These are phyloP conservation scores for Acrobasis consociella DNA, from an alignment of 2,888 invertebrate genomes.

Conservation along the genomic window DNA sequence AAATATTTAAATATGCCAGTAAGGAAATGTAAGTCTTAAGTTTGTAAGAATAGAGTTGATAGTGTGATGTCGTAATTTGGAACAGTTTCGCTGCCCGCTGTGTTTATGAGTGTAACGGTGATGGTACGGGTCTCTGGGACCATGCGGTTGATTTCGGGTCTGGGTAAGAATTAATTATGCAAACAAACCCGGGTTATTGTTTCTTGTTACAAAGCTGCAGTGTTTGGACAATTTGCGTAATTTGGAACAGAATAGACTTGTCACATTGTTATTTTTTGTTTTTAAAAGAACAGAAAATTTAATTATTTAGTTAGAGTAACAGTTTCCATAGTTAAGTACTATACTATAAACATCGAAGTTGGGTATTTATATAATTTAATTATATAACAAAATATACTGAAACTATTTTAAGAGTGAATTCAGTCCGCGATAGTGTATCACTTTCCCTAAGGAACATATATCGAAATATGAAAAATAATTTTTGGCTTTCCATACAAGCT, in stretches of 20 bases:
- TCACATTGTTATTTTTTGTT: slow-evolving; percentile 41
- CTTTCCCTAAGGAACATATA: too few species aligned
- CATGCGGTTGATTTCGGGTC: slow-evolving; percentile 66
- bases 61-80: slow-evolving; percentile 31
- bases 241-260: slow-evolving; percentile 60
- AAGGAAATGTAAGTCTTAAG: slow-evolving; percentile 36
- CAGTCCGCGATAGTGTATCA: too few species aligned
- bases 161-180: slow-evolving; percentile 73
- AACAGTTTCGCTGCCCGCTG: slow-evolving; percentile 56
- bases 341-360: too few species aligned
- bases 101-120: slow-evolving; percentile 73
- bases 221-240: slow-evolving; percentile 81
- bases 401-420: too few species aligned
- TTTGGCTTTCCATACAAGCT: too few species aligned
- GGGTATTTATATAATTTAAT: too few species aligned
- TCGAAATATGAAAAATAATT: too few species aligned
- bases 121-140: slow-evolving; percentile 43
- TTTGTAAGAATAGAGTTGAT: slow-evolving; percentile 32
- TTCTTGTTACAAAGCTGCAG: slow-evolving; percentile 59
- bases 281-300: not conserved
- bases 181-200: slow-evolving; percentile 74
- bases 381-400: too few species aligned
- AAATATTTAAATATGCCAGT: slow-evolving; percentile 22
- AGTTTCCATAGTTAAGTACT: too few species aligned
- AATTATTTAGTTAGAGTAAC: too few species aligned